Evolutionary conservation across 2,797 vertebrate genomes (phyloP), one percentile per base, ranked within the genome.

Genomic region (Chloroceryle inda): DNA sequence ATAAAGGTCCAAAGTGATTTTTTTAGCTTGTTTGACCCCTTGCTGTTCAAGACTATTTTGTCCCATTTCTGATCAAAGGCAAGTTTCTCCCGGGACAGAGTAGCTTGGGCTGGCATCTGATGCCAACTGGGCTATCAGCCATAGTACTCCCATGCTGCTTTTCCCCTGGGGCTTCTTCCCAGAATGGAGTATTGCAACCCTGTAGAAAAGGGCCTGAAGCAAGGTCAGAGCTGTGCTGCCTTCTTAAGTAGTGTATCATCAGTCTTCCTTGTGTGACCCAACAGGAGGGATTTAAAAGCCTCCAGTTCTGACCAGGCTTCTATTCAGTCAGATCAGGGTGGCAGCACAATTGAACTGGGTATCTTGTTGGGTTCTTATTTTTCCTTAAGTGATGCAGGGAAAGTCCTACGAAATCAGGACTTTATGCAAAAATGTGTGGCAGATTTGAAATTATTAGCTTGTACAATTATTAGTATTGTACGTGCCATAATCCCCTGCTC

Each of bases 41-140:
- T 64, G 31, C 9, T 80, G 66, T 91, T 84, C 58, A 62, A 84
- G 37, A 55, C 13, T 26, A 18, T 55, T 77, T 75, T 73, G n/a
- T 59, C 24, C 53, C 24, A 29, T 11, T 78, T 92, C 58, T 38
- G 88, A 6, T 23, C 10, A 76, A 69, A 66, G 15, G 35, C n/a
- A 88, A 64, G 31, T 75, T 86, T 73, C 69, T 81, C 58, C 38
- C 45, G 62, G 62, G 69, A 37, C 42, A 42, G 37, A 63, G 12
- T 11, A 76, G 68, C 52, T 61, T 61, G 49, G 8, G 26, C 18
- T 45, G 52, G 33, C 22, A 69, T 77, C 20, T 17, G 19, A 5
- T 26, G 62, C 33, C 53, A 68, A 2, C 2, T 63, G 49, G 66
- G 88, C 66, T 50, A 55, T 35, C 31, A 58, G 47, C 0, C 0